Percentiles rank a stretch among this genome's conserved stretches.
phyloP scores from a whole-genome alignment of 2,113 vertebrate species.

The Rhodinocichla rosea region DNA sequence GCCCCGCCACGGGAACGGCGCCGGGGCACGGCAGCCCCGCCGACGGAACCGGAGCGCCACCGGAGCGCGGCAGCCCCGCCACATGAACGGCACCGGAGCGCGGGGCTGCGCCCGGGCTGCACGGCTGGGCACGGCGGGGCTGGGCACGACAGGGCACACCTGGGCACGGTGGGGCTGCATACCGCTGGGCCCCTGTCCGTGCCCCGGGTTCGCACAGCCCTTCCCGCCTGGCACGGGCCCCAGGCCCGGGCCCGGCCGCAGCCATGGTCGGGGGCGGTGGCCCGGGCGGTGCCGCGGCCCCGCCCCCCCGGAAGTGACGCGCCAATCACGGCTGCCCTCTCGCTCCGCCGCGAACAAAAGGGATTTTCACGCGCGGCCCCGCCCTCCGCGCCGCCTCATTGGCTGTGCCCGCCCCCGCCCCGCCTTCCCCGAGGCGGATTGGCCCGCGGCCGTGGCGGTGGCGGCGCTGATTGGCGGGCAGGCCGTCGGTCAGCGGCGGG shows the following conservation, averaged over 20 bases:
- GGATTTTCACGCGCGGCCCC: not conserved
- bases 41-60: not conserved
- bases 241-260: no score
- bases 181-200: not conserved
- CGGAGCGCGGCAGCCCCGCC: not conserved
- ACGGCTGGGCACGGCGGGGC: no score
- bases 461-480: not conserved
- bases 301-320: constrained; percentile 44
- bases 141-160: no score
- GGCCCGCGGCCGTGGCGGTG: not conserved
- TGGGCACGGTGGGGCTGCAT: no score
- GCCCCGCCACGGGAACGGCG: no score
- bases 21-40: no score
- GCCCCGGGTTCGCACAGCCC: no score
- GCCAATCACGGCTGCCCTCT: not conserved
- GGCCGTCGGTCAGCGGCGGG: no score
- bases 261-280: not conserved
- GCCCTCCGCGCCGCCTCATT: not conserved
- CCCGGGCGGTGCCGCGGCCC: not conserved
- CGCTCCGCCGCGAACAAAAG: constrained; percentile 42
- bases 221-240: not conserved
- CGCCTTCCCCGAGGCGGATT: not conserved
- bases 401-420: not conserved
- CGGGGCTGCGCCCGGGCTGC: no score
- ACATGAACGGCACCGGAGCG: not conserved